A percentile compares a stretch with the other conserved stretches of the same genome.
Conservation (phyloP, 2,113 vertebrate species). For the Vidua macroura region DNA sequence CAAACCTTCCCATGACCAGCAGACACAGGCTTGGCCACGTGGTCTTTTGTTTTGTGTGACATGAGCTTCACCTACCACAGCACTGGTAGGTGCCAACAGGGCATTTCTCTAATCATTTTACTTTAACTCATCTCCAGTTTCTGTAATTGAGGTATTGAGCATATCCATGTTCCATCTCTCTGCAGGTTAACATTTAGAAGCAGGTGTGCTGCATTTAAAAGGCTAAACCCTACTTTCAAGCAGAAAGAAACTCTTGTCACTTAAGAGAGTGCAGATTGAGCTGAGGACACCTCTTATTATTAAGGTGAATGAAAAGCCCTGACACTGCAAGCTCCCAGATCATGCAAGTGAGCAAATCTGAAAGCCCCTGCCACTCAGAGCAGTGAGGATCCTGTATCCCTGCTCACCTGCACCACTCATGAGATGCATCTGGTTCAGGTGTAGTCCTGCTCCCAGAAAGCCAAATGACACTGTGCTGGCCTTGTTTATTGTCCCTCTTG, state of each 20-base stretch:
- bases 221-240: background rate
- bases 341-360: rapidly evolving
- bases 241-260: background rate
- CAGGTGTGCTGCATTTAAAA: background rate
- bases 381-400: rapidly evolving
- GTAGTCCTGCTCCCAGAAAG: background rate
- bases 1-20: rapidly evolving
- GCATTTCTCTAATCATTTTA: background rate
- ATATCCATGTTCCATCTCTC: background rate
- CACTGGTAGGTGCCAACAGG: background rate
- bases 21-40: background rate
- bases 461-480: background rate
- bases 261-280: background rate
- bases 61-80: background rate
- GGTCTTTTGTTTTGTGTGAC: background rate
- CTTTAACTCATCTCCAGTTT: background rate
- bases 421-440: background rate
- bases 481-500: conserved; percentile 49
- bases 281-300: background rate
- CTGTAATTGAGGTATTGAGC: background rate
- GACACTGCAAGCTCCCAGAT: background rate
- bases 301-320: background rate
- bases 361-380: background rate
- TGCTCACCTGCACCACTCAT: background rate
- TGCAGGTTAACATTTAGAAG: no score